These are phyloP conservation scores for Agrochola lota DNA, from an alignment of 2,888 invertebrate species.

Conservation along the genomic window DNA sequence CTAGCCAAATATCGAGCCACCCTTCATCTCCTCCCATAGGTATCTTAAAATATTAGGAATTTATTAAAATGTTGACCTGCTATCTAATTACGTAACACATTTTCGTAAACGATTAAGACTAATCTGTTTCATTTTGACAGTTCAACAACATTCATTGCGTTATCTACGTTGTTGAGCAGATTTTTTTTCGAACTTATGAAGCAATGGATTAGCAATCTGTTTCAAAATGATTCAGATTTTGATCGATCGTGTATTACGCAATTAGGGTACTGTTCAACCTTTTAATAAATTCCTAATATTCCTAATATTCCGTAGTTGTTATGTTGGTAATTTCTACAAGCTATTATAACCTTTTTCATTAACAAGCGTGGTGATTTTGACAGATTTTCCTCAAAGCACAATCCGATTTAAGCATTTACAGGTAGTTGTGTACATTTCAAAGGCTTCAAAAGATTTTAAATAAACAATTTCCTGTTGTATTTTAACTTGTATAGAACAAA, in stretches of 20 bases:
- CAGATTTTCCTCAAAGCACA: background rate
- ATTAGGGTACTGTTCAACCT: too few relatives aligned
- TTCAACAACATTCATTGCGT: too few relatives aligned
- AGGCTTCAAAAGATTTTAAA: conserved; percentile 17
- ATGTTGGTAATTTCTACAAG: background rate
- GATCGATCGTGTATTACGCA: too few relatives aligned
- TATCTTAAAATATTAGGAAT: background rate
- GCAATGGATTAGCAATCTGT: too few relatives aligned
- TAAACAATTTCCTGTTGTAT: conserved; percentile 29
- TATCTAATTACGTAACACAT: too few relatives aligned
- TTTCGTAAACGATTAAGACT: too few relatives aligned
- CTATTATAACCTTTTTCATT: background rate
- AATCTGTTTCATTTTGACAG: too few relatives aligned
- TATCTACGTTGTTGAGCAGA: too few relatives aligned
- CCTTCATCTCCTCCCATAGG: background rate
- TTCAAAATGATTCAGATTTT: too few relatives aligned
- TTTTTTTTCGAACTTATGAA: too few relatives aligned
- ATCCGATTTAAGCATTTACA: conserved; percentile 1
- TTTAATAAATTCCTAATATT: too few relatives aligned
- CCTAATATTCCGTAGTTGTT: background rate
- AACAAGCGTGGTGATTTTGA: background rate
- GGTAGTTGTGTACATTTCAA: conserved; percentile 25
- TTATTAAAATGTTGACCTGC: too few relatives aligned
- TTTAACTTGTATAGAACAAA: conserved; percentile 31
- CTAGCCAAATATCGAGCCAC: background rate